Evolutionary conservation across 35 echinoderm and acorn worm species (phyloP), one percentile per base, ranked within the genome.

Genomic region (Lytechinus variegatus): DNA sequence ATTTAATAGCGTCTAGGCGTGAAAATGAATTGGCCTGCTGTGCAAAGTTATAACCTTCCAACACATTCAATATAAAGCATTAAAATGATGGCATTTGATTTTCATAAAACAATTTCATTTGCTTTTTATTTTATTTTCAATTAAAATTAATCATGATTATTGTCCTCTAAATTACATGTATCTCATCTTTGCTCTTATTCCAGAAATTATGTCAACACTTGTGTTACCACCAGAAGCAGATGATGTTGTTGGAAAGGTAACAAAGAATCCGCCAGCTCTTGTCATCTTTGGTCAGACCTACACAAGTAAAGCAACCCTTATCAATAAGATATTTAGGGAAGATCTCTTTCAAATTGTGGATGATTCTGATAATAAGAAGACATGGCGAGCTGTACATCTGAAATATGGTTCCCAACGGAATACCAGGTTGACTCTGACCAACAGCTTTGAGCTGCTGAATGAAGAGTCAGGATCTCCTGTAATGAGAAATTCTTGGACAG

Each of bases 381-480:
- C 95, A 57, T 99, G 97, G 88, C 87, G 98, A 93, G 57, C 98
- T 27, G 94, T 98, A 52, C 97, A 97, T 4, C 92, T 99, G 21
- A 96, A 96, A 55, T 97, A 97, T 60, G 98, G 98, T 8, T 54
- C 95, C 21, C 96, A 97, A 53, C 53, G 96, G 87, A 96, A 92
- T 71, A 91, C 95, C 8, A 96, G 97, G 61, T 89, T 97, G 52
- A 96, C 95, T 0, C 95, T 99, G n/a, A 95, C 95, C 29, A 96
- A 98, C 91, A 99, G 94, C 89, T 99, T 97, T 92, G 97, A 99
- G 87, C 55, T 99, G 54, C 89, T 99, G 21, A 96, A 99, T 89
- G 96, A 95, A 53, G 91, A 98, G 61, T 61, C 71, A 44, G 71
- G 55, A 10, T 95, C 95, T 51, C 86, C 86, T 10, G 57, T 93